Evolutionary conservation across 2,113 vertebrate species (phyloP), one percentile per base, ranked within the genome.

Genomic region (Rissa tridactyla): DNA sequence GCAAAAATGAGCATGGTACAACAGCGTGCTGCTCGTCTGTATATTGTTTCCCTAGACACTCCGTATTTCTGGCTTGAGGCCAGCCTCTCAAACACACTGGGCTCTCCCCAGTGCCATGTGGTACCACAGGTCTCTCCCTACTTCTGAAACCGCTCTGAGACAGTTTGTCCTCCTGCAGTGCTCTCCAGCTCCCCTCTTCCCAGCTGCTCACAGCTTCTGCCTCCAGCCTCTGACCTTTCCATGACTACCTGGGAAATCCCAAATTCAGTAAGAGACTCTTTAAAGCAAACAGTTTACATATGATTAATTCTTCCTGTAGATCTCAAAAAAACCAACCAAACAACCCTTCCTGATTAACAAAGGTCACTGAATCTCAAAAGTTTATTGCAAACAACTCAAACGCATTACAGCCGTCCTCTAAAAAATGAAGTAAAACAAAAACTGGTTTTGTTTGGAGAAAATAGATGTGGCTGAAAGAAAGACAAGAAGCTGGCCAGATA

Each of bases 321-420:
- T 20, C 86, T 94, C 38, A 86, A 77, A 91, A 73, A 62, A 84
- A 40, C 32, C 21, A 34, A 21, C 9, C 23, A 62, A 64, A 42
- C 26, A 42, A 13, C 30, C 26, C 58, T 68, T 78, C 49, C 86
- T 84, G 51, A 91, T 94, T 94, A 96, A 42, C 61, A 95, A 93
- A 96, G 90, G 92, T 96, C 96, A 95, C 62, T 64, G 91, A 93
- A 92, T 94, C 88, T 92, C 88, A 75, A 79, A 95, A 95, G 68
- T 96, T 94, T 49, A 65, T 16, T 82, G 38, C 80, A 88, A 91
- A 86, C 82, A 78, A 82, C 29, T 83, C 51, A 60, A 91, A 88
- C 17, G n/a, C 8, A 10, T 51, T 71, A 30, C 64, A 84, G 27
- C 20, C 44, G 15, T 88, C 10, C 25, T 46, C 27, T 64, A 34